Percentiles rank a stretch among this genome's conserved stretches.
phyloP scores from a whole-genome alignment of 2,113 vertebrate species.

The Phalacrocorax brasilianus region DNA sequence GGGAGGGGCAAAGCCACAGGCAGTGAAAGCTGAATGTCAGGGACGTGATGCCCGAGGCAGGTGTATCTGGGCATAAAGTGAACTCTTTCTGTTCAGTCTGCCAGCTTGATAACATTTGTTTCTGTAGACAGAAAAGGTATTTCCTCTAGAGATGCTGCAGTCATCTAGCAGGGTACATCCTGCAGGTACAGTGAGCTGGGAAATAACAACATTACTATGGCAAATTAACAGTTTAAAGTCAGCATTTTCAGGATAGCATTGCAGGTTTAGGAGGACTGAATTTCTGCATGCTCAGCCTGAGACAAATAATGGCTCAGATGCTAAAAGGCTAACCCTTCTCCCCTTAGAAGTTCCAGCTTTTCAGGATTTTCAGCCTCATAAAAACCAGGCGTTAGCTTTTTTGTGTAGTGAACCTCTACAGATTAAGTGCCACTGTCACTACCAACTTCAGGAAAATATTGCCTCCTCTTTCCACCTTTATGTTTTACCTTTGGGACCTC shows the following conservation, averaged over 20 bases:
- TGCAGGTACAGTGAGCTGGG: neutral
- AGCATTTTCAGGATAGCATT: neutral
- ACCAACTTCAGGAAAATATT: neutral
- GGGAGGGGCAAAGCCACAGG: neutral
- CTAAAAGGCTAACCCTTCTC: neutral
- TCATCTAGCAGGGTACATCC: neutral
- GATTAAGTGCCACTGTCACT: neutral
- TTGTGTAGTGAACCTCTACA: neutral
- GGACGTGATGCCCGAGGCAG: neutral
- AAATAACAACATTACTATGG: neutral
- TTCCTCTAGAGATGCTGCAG: neutral
- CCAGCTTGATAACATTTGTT: neutral
- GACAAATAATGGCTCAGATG: neutral
- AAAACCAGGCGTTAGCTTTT: neutral
- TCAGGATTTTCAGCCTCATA: neutral
- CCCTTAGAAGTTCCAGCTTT: neutral
- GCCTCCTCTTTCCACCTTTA: neutral
- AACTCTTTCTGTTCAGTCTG: neutral
- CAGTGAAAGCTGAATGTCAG: conserved; percentile 45
- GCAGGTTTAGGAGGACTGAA: neutral
- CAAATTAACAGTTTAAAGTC: conserved; percentile 10
- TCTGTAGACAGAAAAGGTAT: neutral
- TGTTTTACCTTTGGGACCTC: neutral
- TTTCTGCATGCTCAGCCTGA: conserved; percentile 18
- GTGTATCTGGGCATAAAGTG: neutral